Conservation (phyloP, 2,113 vertebrate genomes). For the Todiramphus chloris region DNA sequence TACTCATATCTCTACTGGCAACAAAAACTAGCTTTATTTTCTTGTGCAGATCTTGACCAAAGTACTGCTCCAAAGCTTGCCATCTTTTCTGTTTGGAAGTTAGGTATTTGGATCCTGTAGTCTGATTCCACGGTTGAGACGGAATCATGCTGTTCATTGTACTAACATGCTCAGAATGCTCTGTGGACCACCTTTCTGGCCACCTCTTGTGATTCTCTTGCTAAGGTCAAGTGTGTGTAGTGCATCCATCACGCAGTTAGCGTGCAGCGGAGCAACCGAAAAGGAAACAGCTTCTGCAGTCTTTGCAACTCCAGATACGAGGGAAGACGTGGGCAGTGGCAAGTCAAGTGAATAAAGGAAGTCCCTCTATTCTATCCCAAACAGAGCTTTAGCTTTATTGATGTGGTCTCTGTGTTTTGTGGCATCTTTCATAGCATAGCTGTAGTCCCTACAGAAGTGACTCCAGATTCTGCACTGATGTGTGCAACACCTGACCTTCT, state of each 20-base stretch:
- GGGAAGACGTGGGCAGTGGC: neutral
- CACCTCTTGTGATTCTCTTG: neutral
- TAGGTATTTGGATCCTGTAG: neutral
- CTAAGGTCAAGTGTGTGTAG: neutral
- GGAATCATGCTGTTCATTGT: neutral
- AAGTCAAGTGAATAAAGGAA: neutral
- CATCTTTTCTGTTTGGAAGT: neutral
- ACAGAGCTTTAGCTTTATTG: neutral
- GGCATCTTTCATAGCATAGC: neutral
- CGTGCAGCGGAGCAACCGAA: neutral
- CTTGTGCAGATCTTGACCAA: neutral
- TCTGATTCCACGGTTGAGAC: neutral
- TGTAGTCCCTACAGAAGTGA: neutral
- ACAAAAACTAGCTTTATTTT: neutral
- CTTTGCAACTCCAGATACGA: neutral
- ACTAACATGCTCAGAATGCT: neutral
- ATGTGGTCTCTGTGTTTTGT: neutral
- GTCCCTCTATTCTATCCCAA: neutral
- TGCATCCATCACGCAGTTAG: neutral
- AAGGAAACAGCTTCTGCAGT: neutral
- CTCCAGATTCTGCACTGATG: neutral
- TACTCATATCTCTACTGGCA: neutral
- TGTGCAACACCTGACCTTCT: neutral
- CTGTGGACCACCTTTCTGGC: neutral
- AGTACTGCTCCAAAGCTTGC: neutral